Evolutionary conservation across 2,888 invertebrate genomes (phyloP), one percentile per base, ranked within the genome.

Genomic region (Hyposoter dolosus): DNA sequence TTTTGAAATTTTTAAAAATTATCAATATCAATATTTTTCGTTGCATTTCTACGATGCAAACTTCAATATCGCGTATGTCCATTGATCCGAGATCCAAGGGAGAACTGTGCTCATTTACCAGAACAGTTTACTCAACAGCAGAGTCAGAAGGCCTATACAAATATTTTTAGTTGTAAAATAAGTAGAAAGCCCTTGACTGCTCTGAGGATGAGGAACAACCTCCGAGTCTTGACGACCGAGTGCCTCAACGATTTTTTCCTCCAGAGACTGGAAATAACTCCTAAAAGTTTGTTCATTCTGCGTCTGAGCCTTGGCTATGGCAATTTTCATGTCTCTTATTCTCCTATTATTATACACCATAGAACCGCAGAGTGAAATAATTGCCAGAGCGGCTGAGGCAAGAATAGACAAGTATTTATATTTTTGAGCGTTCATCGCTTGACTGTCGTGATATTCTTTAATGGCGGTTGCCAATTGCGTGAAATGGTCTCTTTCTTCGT

Each of bases 401-500:
- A 93, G 45, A 56, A 94, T 91, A 1, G 94, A 94, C 40, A 94
- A 43, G 85, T 94, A 94, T 76, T 93, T 94, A 68, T 92, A 93
- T 75, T 93, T 93, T 77, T 93, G 92, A 4, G 93, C 92, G 84
- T 92, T 92, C 85, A 93, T 90, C 10, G 90, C 89, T 87, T 94
- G 94, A 35, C 90, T 91, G 74, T 93, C 93, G 43, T 94, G 94
- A 86, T 94, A 94, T 53, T 94, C 94, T 82, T 94, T 94, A 6
- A 93, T 93, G 10, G 93, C 93, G 12, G 93, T 94, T 5, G 93
- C 91, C 60, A 94, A 87, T 35, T 92, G 89, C 0, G 92, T 92
- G 75, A 94, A 94, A 66, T 92, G 88, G 86, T 94, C 93, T 7
- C 91, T 89, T 68, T 94, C 94, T 56, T 92, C 93, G n/a, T 88